Evolutionary conservation across 2,797 vertebrate species (phyloP).

Genomic region (Manis pentadactyla): DNA sequence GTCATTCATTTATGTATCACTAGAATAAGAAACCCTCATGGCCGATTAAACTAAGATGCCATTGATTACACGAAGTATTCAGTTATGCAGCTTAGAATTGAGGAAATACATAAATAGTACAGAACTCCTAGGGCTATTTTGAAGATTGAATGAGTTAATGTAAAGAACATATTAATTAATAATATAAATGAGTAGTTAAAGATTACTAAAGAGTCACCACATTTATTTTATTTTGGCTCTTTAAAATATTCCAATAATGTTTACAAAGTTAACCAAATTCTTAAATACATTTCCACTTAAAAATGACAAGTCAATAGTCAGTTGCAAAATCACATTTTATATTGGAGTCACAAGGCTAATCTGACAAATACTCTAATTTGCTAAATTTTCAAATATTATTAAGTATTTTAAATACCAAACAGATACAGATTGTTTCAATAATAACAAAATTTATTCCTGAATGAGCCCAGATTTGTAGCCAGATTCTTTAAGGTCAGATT

Average conservation of each 20-base stretch:
- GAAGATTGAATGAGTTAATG: not conserved
- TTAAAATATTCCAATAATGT: conserved; percentile 13
- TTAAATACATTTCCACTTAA: conserved; percentile 46
- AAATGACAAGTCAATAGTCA: not conserved
- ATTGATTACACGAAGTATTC: not conserved
- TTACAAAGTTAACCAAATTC: conserved; percentile 10
- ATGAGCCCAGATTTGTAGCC: not conserved
- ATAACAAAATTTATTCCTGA: conserved; percentile 14
- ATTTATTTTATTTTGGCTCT: not conserved
- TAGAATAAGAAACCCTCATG: not conserved
- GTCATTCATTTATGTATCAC: conserved; percentile 1
- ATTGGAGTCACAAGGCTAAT: conserved; percentile 16
- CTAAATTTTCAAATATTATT: conserved; percentile 58
- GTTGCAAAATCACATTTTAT: conserved; percentile 35
- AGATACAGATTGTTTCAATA: conserved; percentile 4
- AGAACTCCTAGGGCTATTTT: not conserved
- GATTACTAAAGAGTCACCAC: not conserved
- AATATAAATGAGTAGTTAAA: conserved; percentile 30
- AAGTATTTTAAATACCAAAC: not conserved
- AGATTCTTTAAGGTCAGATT: not conserved
- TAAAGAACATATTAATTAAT: not conserved
- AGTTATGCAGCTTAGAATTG: conserved; percentile 4
- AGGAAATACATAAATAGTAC: not conserved
- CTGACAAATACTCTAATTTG: not conserved
- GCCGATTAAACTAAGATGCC: not conserved